Conservation (phyloP, 2,113 vertebrate species). For the Myrmecobius fasciatus region DNA sequence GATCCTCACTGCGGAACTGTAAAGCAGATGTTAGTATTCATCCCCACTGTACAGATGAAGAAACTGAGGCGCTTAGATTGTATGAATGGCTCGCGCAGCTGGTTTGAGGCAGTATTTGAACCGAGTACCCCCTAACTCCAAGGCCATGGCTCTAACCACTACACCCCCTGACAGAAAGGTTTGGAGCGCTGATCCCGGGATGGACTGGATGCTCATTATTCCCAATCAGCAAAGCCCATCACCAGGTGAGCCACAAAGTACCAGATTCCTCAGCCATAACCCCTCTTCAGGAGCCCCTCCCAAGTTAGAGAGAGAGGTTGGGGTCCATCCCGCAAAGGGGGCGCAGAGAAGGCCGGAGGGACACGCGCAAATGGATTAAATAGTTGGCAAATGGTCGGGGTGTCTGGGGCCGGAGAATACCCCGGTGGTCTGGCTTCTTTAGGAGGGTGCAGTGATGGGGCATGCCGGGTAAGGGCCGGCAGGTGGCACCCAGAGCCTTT, state of each 20-base stretch:
- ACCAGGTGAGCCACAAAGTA: too few species aligned
- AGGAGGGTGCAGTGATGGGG: background rate
- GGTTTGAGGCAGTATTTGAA: background rate
- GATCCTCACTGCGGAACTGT: background rate
- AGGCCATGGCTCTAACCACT: background rate
- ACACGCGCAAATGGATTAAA: background rate
- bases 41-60: background rate
- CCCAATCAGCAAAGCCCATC: accelerated
- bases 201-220: background rate
- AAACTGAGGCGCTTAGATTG: background rate
- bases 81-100: too few species aligned
- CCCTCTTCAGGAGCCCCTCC: too few species aligned
- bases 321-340: too few species aligned
- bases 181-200: background rate
- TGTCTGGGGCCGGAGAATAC: background rate
- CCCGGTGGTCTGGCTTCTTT: background rate
- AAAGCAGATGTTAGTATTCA: background rate
- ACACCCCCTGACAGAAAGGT: background rate
- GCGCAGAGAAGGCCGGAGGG: too few species aligned
- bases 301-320: too few species aligned
- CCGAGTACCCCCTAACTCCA: too few species aligned
- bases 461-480: background rate
- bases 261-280: too few species aligned
- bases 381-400: background rate
- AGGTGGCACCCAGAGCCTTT: background rate